phyloP scores from a whole-genome alignment of 2,888 invertebrate species.

The Netelia inedita region DNA sequence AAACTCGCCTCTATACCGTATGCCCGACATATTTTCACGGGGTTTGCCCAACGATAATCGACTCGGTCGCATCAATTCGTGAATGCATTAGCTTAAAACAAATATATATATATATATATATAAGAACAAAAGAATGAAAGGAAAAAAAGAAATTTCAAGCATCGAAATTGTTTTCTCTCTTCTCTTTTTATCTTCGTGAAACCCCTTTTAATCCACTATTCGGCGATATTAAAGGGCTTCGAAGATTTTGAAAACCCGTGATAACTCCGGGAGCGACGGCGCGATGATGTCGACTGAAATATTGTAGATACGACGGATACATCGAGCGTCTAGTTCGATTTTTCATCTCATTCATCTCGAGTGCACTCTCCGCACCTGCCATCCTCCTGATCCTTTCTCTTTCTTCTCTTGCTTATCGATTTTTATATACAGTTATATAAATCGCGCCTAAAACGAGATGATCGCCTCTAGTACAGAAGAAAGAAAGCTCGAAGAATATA shows the following conservation, averaged over 20 bases:
- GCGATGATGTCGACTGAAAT: no score
- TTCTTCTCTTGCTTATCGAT: constrained; percentile 13
- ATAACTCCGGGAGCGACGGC: no score
- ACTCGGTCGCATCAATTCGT: constrained; percentile 7
- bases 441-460: constrained; percentile 6
- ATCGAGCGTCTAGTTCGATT: constrained; percentile 52
- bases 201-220: no score
- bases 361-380: constrained; percentile 57
- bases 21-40: constrained; percentile 10
- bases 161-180: background rate
- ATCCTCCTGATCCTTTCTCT: constrained; percentile 47
- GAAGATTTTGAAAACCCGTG: no score
- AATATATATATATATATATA: background rate
- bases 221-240: no score
- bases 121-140: background rate
- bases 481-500: constrained; percentile 38
- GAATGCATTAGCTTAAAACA: constrained; percentile 1
- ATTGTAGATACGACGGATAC: background rate
- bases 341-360: constrained; percentile 59
- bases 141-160: constrained; percentile 12
- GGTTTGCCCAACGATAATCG: constrained; percentile 22
- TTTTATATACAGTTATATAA: background rate
- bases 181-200: no score
- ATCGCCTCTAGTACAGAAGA: constrained; percentile 9
- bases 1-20: constrained; percentile 16